Base-by-base conservation (phyloP, 53 echinoderm and acorn worm genomes). In the Luidia sarsii region DNA sequence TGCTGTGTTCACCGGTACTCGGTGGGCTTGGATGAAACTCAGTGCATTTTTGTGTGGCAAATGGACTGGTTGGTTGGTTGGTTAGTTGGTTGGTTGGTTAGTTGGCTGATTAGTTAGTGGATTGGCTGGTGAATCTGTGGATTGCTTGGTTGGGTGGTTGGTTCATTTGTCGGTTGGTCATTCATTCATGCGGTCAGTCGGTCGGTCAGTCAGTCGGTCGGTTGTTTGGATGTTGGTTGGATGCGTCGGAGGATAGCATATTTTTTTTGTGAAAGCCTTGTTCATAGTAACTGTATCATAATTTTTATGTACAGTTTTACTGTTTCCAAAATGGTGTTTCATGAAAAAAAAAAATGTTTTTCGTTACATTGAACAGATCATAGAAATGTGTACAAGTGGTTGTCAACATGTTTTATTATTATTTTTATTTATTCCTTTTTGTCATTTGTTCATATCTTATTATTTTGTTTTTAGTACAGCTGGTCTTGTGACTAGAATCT, bases 201-300 rank as follows among this genome's bases (percentile, higher is more conserved):
- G n/a, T n/a, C n/a, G n/a, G n/a, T n/a, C n/a, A n/a, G n/a, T n/a
- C n/a, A n/a, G n/a, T n/a, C n/a, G n/a, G n/a, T n/a, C n/a, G n/a
- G n/a, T n/a, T n/a, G n/a, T n/a, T n/a, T n/a, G n/a, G n/a, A n/a
- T n/a, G n/a, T n/a, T n/a, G n/a, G n/a, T n/a, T n/a, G n/a, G n/a
- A n/a, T n/a, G n/a, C n/a, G n/a, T n/a, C n/a, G n/a, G n/a, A n/a
- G n/a, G n/a, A n/a, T n/a, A n/a, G n/a, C n/a, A n/a, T n/a, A n/a
- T n/a, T n/a, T n/a, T n/a, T 36, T 21, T 65, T 36, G 20, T 18
- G 24, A 60, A 43, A 75, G 77, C 77, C 77, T 77, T 77, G 77
- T 77, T 77, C 77, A 77, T 77, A 77, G 45, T 50, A 67, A 14
- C 9, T 77, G 77, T 77, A 77, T 30, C 37, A 77, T 39, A 77